Percentiles rank a stretch among this genome's conserved stretches.
These are phyloP conservation scores for Apteryx mantelli DNA, from an alignment of 2,113 vertebrate genomes.

Conservation along the genomic window DNA sequence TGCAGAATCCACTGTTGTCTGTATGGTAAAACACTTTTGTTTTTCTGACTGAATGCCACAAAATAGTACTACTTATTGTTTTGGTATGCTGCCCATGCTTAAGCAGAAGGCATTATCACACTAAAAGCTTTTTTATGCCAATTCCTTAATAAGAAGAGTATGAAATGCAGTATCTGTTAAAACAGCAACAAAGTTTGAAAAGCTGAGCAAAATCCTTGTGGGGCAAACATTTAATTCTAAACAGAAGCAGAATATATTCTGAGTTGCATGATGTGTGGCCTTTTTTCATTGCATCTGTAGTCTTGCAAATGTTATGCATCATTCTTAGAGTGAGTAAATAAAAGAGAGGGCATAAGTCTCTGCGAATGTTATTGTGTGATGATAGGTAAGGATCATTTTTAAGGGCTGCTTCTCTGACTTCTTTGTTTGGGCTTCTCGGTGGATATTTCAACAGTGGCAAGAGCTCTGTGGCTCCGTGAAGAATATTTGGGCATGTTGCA, in stretches of 20 bases:
- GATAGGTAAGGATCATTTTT: neutral
- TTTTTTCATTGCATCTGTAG: neutral
- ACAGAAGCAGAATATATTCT: neutral
- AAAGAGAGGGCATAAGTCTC: neutral
- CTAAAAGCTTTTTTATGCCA: neutral
- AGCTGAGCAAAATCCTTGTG: neutral
- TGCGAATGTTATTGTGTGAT: neutral
- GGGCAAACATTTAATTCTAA: neutral
- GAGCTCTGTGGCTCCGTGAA: neutral
- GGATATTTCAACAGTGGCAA: neutral
- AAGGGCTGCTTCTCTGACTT: neutral
- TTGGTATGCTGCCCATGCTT: neutral
- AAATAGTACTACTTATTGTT: neutral
- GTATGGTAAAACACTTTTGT: neutral
- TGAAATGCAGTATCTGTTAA: neutral
- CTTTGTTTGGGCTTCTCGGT: neutral
- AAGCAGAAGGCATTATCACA: neutral
- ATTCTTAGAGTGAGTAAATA: neutral
- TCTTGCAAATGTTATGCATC: neutral
- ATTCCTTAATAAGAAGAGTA: neutral
- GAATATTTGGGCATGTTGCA: neutral
- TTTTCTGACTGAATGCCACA: neutral
- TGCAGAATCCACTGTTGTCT: neutral
- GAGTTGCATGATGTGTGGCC: neutral
- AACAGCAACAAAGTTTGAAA: neutral